These are phyloP conservation scores for Odontomyia ornata DNA, from an alignment of 2,888 invertebrate species.

Conservation along the genomic window DNA sequence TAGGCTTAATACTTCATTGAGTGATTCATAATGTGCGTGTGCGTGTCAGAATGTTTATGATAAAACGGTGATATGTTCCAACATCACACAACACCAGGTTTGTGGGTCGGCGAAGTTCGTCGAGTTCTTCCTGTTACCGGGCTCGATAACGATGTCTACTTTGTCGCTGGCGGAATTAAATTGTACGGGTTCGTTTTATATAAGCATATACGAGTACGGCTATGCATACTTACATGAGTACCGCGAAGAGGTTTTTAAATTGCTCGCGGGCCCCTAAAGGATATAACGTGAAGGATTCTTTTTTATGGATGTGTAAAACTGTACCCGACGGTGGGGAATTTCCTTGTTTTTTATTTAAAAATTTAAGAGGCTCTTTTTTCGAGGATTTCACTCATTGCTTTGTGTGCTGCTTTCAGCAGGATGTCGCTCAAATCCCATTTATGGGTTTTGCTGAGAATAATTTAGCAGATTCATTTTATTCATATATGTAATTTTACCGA, in stretches of 20 bases:
- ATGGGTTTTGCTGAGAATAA: neutral
- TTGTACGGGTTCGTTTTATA: neutral
- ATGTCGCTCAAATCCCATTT: neutral
- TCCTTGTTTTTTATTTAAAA: neutral
- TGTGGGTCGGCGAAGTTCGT: too few relatives aligned
- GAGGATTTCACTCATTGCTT: neutral
- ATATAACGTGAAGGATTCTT: constrained; percentile 2
- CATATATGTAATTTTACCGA: too few relatives aligned
- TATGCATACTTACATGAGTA: neutral
- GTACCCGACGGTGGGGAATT: neutral
- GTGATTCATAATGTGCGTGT: neutral
- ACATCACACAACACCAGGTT: too few relatives aligned
- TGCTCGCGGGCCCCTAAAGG: neutral
- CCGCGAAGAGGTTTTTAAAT: neutral
- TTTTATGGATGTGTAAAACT: neutral
- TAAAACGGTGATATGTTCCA: too few relatives aligned
- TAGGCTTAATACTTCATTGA: constrained; percentile 34
- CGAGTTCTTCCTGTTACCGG: neutral
- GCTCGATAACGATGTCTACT: neutral
- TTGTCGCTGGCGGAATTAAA: neutral
- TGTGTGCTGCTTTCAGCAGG: neutral
- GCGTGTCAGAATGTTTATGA: neutral
- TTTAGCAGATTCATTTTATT: neutral
- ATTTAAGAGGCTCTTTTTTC: neutral
- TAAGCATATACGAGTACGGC: too few relatives aligned